A percentile compares a stretch with the other conserved stretches of the same genome.
Conservation (phyloP, 2,113 vertebrate genomes). For the Entelurus aequoreus region DNA sequence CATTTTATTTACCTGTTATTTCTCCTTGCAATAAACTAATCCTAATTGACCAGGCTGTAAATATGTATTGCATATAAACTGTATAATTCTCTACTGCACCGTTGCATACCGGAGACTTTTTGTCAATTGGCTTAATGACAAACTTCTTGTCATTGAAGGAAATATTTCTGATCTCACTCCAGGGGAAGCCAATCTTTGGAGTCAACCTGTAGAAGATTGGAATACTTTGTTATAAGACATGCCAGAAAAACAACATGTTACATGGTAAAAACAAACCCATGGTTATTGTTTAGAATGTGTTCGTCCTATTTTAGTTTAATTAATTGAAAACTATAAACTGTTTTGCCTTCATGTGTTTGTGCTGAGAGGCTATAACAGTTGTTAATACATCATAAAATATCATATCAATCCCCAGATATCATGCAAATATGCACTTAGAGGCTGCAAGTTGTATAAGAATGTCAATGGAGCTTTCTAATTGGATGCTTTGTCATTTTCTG, state of each 20-base stretch:
- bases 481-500: too few species aligned
- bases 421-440: too few species aligned
- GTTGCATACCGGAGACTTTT: slow-evolving; percentile 85
- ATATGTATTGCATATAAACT: neutral
- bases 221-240: neutral
- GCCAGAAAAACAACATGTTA: neutral
- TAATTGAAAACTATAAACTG: too few species aligned
- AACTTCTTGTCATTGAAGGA: slow-evolving; percentile 99
- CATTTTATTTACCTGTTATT: neutral
- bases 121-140: slow-evolving; percentile 96
- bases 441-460: too few species aligned
- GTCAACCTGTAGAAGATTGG: slow-evolving; percentile 76
- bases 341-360: too few species aligned
- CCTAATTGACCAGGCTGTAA: neutral
- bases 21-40: neutral
- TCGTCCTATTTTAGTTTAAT: too few species aligned
- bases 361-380: too few species aligned
- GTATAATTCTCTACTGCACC: neutral
- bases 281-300: too few species aligned
- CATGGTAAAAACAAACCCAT: too few species aligned
- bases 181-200: slow-evolving; percentile 96
- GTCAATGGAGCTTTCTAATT: too few species aligned
- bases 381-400: too few species aligned
- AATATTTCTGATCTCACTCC: slow-evolving; percentile 97
- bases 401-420: too few species aligned